These are phyloP conservation scores for Microcebus lehilahytsara DNA, from an alignment of 2,113 vertebrate genomes.

Conservation along the genomic window DNA sequence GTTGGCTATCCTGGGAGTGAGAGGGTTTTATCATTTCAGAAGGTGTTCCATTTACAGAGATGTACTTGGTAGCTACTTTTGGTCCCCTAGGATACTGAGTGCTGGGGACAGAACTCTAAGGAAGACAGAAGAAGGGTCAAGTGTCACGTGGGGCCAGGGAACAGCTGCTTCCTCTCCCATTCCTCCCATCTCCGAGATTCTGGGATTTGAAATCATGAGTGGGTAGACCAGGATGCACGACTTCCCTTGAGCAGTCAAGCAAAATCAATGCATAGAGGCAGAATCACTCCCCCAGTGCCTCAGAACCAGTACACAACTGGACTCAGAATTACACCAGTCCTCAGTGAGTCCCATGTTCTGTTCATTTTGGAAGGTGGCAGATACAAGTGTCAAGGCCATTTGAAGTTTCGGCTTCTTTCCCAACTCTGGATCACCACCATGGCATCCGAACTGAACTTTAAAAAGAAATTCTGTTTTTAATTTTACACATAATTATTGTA, in stretches of 20 bases:
- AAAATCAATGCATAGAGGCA: background rate
- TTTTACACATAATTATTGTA: background rate
- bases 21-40: background rate
- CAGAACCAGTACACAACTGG: background rate
- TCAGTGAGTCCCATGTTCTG: background rate
- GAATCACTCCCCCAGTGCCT: background rate
- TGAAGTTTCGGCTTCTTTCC: background rate
- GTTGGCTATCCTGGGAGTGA: background rate
- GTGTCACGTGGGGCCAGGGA: background rate
- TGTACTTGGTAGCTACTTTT: background rate
- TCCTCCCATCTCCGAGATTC: background rate
- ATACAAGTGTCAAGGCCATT: background rate
- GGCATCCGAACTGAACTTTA: background rate
- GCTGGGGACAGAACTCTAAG: background rate
- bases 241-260: background rate
- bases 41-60: background rate
- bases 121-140: background rate
- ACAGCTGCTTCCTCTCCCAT: background rate
- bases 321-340: background rate
- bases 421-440: background rate
- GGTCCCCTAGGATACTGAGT: background rate
- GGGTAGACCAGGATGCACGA: background rate
- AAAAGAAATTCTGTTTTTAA: background rate
- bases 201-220: background rate
- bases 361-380: background rate